Conservation (phyloP, 2,888 invertebrate species). For the Doris montereyensis region DNA sequence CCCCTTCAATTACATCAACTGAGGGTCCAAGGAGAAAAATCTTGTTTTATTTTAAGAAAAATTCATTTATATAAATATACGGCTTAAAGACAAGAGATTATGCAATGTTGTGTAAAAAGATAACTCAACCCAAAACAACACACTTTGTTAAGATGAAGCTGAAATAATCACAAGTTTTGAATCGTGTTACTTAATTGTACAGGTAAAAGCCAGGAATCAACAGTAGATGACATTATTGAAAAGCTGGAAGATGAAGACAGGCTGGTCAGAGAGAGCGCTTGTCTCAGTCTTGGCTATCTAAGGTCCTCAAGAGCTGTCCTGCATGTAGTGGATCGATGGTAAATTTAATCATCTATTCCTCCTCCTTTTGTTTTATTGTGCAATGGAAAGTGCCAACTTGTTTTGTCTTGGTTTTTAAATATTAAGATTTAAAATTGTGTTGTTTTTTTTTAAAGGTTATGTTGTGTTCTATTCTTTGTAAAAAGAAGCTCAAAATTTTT, state of each 20-base stretch:
- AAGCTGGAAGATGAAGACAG: slow-evolving; percentile 61
- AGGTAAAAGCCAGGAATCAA: slow-evolving; percentile 29
- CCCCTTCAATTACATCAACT: too few relatives aligned
- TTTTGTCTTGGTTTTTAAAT: too few relatives aligned
- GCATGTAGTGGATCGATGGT: slow-evolving; percentile 60
- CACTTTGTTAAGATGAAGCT: too few relatives aligned
- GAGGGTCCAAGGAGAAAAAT: background rate
- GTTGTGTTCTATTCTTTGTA: too few relatives aligned
- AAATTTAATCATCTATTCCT: slow-evolving; percentile 28
- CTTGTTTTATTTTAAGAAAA: background rate
- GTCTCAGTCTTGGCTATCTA: slow-evolving; percentile 60
- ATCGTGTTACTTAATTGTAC: too few relatives aligned
- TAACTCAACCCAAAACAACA: too few relatives aligned
- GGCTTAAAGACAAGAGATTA: too few relatives aligned
- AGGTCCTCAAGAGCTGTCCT: slow-evolving; percentile 52
- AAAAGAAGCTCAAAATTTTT: too few relatives aligned
- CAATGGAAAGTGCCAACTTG: background rate
- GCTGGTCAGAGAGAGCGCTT: slow-evolving; percentile 64
- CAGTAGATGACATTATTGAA: slow-evolving; percentile 49
- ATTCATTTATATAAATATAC: too few relatives aligned
- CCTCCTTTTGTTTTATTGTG: background rate
- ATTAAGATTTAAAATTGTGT: background rate
- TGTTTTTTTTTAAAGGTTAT: background rate
- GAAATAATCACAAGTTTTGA: too few relatives aligned
- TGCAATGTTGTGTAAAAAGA: too few relatives aligned